These are phyloP conservation scores for Gortyna flavago DNA, from an alignment of 2,888 invertebrate species.

Conservation along the genomic window DNA sequence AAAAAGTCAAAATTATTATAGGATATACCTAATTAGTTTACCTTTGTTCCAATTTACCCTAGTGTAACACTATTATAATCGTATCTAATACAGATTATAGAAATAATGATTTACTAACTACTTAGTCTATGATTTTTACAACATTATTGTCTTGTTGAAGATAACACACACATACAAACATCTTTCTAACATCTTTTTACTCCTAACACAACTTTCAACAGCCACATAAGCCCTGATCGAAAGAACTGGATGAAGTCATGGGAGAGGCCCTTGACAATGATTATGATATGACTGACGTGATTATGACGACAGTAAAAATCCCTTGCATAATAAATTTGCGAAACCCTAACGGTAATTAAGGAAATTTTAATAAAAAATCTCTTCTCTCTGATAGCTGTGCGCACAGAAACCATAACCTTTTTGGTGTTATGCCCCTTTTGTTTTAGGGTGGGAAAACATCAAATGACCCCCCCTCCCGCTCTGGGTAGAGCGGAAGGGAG, in stretches of 20 bases:
- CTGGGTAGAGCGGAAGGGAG: no score
- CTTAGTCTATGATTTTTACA: not conserved
- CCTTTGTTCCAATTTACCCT: no score
- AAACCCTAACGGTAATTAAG: not conserved
- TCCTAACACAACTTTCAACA: no score
- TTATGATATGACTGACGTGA: no score
- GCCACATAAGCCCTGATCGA: no score
- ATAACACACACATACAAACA: not conserved
- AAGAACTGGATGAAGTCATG: no score
- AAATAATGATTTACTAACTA: not conserved
- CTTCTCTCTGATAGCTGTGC: not conserved
- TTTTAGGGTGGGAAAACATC: no score
- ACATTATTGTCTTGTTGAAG: not conserved
- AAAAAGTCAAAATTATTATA: not conserved
- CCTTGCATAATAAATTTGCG: not conserved
- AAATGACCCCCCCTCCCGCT: no score
- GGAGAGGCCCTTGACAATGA: no score
- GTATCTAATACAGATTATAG: not conserved
- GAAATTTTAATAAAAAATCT: no score
- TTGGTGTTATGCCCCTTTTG: not conserved
- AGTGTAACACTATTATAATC: not conserved
- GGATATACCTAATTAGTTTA: not conserved
- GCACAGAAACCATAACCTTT: not conserved
- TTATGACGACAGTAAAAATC: not conserved
- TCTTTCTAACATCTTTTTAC: not conserved